A percentile compares a stretch with the other conserved stretches of the same genome.
Evolutionary conservation across 1,140 invertebrate genomes (phyloP).

Genomic region (Drosophila saltans): DNA sequence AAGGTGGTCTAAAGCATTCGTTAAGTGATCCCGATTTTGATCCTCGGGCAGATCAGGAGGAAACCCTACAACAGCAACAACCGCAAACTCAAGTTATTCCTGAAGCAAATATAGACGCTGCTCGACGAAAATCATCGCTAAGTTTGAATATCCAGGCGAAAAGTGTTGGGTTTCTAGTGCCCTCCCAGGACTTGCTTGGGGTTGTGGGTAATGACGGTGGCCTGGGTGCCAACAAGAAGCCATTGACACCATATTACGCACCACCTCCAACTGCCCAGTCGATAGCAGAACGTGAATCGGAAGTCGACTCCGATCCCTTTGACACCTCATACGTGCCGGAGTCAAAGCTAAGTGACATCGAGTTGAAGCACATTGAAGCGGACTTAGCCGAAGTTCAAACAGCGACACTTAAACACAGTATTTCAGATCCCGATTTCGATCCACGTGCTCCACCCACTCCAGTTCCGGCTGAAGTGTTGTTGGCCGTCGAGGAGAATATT

Average conservation of each 20-base stretch:
- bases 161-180: conserved; percentile 89
- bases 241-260: conserved; percentile 91
- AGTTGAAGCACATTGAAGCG: conserved; percentile 89
- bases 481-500: conserved; percentile 86
- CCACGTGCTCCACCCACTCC: conserved; percentile 84
- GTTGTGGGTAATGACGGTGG: conserved; percentile 83
- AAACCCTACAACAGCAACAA: not conserved
- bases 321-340: conserved; percentile 91
- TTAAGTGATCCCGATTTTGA: conserved; percentile 90
- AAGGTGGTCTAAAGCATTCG: conserved; percentile 83
- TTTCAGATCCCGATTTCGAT: conserved; percentile 86
- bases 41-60: conserved; percentile 85
- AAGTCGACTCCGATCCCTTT: conserved; percentile 87
- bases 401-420: conserved; percentile 71
- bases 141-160: conserved; percentile 84
- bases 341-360: conserved; percentile 88
- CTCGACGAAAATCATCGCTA: conserved; percentile 75
- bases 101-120: conserved; percentile 58
- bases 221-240: conserved; percentile 85
- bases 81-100: conserved; percentile 1
- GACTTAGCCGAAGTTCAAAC: conserved; percentile 85
- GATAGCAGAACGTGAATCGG: conserved; percentile 85
- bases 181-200: conserved; percentile 83
- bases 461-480: conserved; percentile 84
- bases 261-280: conserved; percentile 85